A percentile compares a stretch with the other conserved stretches of the same genome.
Evolutionary conservation across 2,113 vertebrate genomes (phyloP).

Genomic region (Micromys minutus): DNA sequence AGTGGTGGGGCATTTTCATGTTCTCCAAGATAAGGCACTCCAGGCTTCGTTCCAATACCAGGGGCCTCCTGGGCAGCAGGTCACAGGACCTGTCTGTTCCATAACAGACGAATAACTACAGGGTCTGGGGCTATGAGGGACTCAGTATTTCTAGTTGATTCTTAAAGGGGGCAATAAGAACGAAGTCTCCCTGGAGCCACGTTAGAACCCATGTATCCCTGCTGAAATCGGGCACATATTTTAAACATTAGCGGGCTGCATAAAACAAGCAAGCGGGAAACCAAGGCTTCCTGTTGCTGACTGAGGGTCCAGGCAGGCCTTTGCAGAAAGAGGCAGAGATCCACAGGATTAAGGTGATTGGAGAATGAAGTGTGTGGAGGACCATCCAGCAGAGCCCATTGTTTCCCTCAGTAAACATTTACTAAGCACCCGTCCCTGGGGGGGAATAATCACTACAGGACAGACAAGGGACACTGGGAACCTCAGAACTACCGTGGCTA

Average conservation of each 20-base stretch:
- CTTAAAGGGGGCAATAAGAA: slow-evolving; percentile 51
- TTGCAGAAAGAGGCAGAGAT: neutral
- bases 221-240: slow-evolving; percentile 5
- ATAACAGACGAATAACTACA: neutral
- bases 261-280: neutral
- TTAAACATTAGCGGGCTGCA: slow-evolving; percentile 44
- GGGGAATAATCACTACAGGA: neutral
- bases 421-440: too few relatives aligned
- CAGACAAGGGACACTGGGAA: neutral
- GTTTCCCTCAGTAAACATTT: neutral
- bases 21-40: slow-evolving; percentile 7
- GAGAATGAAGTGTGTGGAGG: neutral
- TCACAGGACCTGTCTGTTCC: neutral
- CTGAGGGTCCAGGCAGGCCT: neutral
- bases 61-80: neutral
- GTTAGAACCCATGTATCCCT: neutral
- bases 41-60: neutral
- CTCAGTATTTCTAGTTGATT: neutral
- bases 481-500: neutral
- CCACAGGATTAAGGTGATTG: neutral
- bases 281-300: slow-evolving; percentile 12
- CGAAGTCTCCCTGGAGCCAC: neutral
- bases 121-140: neutral
- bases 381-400: neutral
- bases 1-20: neutral